These are phyloP conservation scores for Venustoraphidia nigricollis DNA, from an alignment of 2,888 invertebrate species.

Conservation along the genomic window DNA sequence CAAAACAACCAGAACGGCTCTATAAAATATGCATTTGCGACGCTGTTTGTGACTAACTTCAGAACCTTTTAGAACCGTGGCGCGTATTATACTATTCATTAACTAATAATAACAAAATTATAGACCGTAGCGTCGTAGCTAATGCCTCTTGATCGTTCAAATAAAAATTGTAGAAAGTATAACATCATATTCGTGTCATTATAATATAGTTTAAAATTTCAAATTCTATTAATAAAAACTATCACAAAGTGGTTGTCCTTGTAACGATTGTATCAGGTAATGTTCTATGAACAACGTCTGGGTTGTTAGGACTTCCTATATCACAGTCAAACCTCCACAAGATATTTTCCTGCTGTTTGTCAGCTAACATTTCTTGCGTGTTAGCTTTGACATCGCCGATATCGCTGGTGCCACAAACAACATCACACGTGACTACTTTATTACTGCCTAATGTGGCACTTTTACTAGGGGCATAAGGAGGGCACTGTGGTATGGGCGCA, in stretches of 20 bases:
- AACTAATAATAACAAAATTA: too few species aligned
- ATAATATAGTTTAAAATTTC: too few species aligned
- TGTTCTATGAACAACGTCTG: conserved; percentile 24
- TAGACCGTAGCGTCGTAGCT: too few species aligned
- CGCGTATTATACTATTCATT: too few species aligned
- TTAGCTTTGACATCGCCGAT: not conserved
- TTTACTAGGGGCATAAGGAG: conserved; percentile 11
- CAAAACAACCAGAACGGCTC: too few species aligned
- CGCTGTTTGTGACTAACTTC: too few species aligned
- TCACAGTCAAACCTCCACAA: conserved; percentile 30
- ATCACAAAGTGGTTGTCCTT: conserved; percentile 30
- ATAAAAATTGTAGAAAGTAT: too few species aligned
- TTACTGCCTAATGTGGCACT: conserved; percentile 17
- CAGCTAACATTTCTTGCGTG: not conserved
- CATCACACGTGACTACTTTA: conserved; percentile 4
- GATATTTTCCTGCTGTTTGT: conserved; percentile 16
- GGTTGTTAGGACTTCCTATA: conserved; percentile 25
- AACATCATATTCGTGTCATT: too few species aligned
- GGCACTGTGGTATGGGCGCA: conserved; percentile 17
- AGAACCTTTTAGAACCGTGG: too few species aligned
- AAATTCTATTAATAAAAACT: conserved; percentile 7
- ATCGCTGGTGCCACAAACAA: not conserved
- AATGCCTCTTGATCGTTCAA: too few species aligned
- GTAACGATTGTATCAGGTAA: conserved; percentile 25
- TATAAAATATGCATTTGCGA: too few species aligned